Conservation (phyloP, 1,140 invertebrate species). For the Sipha flava region DNA sequence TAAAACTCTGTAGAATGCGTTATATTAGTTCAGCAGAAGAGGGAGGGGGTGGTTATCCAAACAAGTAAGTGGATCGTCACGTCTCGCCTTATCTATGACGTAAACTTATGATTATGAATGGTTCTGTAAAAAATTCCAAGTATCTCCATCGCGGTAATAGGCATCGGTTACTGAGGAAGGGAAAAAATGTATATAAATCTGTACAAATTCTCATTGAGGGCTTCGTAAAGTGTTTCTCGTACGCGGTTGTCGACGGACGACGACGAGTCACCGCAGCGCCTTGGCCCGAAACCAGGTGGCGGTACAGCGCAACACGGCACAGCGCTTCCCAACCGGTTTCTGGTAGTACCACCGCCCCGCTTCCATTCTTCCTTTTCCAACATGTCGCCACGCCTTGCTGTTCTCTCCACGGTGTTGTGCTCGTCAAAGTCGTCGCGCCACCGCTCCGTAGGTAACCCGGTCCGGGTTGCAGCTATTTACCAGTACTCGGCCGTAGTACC, state of each 20-base stretch:
- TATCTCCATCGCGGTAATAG: not conserved
- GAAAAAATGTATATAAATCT: not conserved
- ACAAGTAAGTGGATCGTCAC: conserved; percentile 11
- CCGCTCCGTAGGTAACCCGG: not conserved
- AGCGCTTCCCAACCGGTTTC: conserved; percentile 18
- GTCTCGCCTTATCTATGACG: conserved; percentile 14
- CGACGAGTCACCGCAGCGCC: not conserved
- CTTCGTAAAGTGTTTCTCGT: not conserved
- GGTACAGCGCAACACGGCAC: not conserved
- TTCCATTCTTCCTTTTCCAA: not conserved
- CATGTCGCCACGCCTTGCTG: not conserved
- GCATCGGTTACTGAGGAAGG: not conserved
- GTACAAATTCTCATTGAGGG: not conserved
- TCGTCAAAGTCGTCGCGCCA: not conserved
- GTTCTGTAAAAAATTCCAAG: conserved; percentile 11
- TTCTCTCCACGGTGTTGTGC: not conserved
- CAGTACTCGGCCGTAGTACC: not conserved
- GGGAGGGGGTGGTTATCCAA: not conserved
- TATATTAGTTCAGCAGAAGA: not conserved
- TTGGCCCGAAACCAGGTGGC: conserved; percentile 13
- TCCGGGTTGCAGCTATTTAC: not conserved
- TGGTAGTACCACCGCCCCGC: not conserved
- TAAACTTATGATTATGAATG: conserved; percentile 21
- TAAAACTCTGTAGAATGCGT: not conserved
- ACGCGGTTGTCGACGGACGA: not conserved